Conservation (phyloP, 2,888 invertebrate species). For the Synanthedon tipuliformis region DNA sequence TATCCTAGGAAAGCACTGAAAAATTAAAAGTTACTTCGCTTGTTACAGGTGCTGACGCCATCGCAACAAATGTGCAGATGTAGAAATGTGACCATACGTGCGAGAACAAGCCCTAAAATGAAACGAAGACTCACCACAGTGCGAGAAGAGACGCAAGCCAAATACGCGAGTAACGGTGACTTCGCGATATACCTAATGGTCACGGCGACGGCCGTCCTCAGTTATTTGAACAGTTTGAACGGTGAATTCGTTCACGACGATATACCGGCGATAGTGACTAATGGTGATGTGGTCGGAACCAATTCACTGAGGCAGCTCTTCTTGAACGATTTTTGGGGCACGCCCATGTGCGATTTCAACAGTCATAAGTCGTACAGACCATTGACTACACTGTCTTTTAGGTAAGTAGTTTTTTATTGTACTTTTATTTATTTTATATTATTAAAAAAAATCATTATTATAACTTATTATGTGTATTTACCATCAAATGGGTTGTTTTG, state of each 20-base stretch:
- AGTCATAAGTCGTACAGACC: constrained; percentile 92
- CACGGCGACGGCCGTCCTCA: constrained; percentile 74
- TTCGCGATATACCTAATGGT: constrained; percentile 74
- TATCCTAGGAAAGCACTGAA: no score
- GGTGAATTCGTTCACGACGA: constrained; percentile 92
- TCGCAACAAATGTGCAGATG: constrained; percentile 53
- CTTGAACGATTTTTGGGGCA: constrained; percentile 89
- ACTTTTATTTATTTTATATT: no score
- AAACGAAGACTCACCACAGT: constrained; percentile 57
- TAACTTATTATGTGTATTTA: no score
- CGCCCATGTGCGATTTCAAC: constrained; percentile 80
- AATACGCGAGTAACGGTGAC: constrained; percentile 39
- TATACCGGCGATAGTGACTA: constrained; percentile 84
- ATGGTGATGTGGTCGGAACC: constrained; percentile 81
- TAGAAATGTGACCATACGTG: constrained; percentile 47
- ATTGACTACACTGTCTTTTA: constrained; percentile 84
- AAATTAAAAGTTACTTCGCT: constrained; percentile 7
- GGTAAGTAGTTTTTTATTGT: constrained; percentile 69
- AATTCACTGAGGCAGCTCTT: constrained; percentile 75
- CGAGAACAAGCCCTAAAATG: constrained; percentile 45
- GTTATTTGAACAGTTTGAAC: constrained; percentile 79
- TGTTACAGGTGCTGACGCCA: constrained; percentile 35
- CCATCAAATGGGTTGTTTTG: no score
- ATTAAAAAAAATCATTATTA: no score
- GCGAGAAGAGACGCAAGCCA: constrained; percentile 40